Conservation (phyloP, 2,113 vertebrate genomes). For the Sminthopsis crassicaudata region DNA sequence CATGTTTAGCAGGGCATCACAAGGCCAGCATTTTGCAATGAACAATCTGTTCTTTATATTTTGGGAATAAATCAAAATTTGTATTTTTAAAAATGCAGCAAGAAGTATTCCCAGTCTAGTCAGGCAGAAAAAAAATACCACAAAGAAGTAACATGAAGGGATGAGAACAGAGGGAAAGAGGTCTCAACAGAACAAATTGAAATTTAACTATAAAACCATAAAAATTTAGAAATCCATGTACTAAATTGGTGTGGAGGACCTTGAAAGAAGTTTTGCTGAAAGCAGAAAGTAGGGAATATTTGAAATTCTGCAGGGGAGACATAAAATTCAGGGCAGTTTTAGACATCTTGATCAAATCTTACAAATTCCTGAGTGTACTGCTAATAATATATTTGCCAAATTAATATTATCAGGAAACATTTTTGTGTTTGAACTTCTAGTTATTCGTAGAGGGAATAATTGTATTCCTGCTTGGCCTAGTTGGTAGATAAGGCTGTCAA, state of each 20-base stretch:
- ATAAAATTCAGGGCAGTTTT: neutral
- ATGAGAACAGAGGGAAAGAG: neutral
- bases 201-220: neutral
- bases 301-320: neutral
- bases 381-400: neutral
- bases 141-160: neutral
- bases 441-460: neutral
- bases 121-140: neutral
- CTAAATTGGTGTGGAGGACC: neutral
- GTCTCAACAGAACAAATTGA: neutral
- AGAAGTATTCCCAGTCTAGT: neutral
- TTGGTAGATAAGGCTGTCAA: neutral
- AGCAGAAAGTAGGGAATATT: neutral
- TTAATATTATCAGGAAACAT: neutral
- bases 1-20: neutral
- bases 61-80: neutral
- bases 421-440: neutral
- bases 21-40: neutral
- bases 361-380: neutral
- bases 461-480: neutral
- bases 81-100: neutral
- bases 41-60: neutral
- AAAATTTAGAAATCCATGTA: neutral
- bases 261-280: neutral
- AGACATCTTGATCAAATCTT: neutral